Base-by-base conservation (phyloP, 92 coral and sea anemone species). In the Ricordea florida region DNA sequence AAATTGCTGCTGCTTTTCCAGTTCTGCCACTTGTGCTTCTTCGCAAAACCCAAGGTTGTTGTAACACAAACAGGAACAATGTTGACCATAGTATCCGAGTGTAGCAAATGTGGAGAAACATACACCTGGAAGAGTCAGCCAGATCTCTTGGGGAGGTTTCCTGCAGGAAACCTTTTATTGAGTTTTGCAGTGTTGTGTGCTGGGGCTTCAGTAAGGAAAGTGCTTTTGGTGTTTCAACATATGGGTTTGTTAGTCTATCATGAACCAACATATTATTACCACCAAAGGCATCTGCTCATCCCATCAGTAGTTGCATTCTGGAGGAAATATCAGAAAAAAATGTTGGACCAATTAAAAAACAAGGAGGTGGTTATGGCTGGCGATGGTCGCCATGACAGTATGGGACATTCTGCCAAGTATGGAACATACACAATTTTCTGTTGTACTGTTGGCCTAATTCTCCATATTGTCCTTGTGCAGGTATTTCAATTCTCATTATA, bases 11-110 rank as follows among this genome's bases (percentile, higher is more conserved):
- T 32, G 5, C 56, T 73, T 1, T 73, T 73, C 15, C 57, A 73
- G 18, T 73, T 24, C 51, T 73, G 69, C 62, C 79, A 72, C 55
- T 16, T 72, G 20, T 72, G 79, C 55, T 32, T 18, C 23, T 32
- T 42, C 34, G 32, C 60, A 4, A 47, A 47, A 7, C 75, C 75
- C 13, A 20, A 18, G 10, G 51, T 46, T 10, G 18, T 18, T 46
- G 41, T 35, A 37, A 13, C 62, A 27, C 62, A 63, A 62, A 64
- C 62, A 30, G 63, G 75, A 26, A 63, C 60, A 43, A 46, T 64
- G 62, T 22, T 48, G 50, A 76, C 37, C 2, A 38, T 66, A 10
- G 62, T 40, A 14, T 10, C 69, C 4, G 10, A 23, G 10, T 72
- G 69, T 20, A 26, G 15, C 6, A 57, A 38, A 0, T 57, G 57